Evolutionary conservation across 2,113 vertebrate species (phyloP).

Genomic region (Phasianus colchicus): DNA sequence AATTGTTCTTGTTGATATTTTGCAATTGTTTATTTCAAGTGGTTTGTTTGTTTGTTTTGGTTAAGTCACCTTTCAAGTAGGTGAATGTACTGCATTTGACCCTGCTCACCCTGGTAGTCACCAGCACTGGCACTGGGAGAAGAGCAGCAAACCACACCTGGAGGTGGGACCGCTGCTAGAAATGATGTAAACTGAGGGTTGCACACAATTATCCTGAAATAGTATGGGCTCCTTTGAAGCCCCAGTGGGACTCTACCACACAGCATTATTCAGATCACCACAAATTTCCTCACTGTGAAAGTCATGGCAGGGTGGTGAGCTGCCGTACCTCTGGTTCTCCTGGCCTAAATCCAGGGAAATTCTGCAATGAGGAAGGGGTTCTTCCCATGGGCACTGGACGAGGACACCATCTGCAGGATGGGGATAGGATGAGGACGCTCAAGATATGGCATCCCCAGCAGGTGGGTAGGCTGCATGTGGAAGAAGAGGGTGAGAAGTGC

Average conservation of each 20-base stretch:
- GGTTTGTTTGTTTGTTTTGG: not conserved
- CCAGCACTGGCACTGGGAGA: not conserved
- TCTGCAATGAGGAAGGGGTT: not conserved
- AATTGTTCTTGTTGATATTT: fast-evolving
- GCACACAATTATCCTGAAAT: not conserved
- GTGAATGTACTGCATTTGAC: not conserved
- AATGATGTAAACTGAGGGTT: not conserved
- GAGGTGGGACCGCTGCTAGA: not conserved
- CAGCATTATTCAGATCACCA: not conserved
- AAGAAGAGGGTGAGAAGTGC: not conserved
- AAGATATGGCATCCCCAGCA: not conserved
- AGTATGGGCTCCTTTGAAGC: fast-evolving
- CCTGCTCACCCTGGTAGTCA: not conserved
- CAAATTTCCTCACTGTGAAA: not conserved
- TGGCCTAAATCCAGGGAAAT: not conserved
- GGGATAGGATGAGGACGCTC: not conserved
- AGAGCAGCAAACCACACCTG: not conserved
- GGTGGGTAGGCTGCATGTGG: not conserved
- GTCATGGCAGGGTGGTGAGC: not conserved
- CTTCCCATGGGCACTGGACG: not conserved
- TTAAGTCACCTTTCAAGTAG: not conserved
- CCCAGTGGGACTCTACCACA: not conserved
- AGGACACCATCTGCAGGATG: fast-evolving
- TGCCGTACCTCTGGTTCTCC: not conserved
- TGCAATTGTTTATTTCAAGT: not conserved